Conservation (phyloP, 2,888 invertebrate genomes). For the Drosophila antonietae region DNA sequence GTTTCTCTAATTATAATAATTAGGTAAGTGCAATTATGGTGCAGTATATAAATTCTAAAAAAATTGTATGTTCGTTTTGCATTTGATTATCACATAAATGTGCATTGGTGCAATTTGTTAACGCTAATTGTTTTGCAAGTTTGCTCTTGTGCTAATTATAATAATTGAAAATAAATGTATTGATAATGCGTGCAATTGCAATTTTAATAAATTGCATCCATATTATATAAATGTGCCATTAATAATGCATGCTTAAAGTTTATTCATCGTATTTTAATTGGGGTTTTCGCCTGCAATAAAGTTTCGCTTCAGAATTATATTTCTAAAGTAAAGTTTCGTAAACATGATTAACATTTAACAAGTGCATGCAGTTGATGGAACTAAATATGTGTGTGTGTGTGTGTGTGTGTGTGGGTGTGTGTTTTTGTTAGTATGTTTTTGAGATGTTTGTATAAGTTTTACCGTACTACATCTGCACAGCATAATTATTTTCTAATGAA, state of each 20-base stretch:
- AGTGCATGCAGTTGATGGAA: constrained; percentile 33
- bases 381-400: constrained; percentile 10
- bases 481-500: constrained; percentile 62
- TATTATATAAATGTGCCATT: constrained; percentile 16
- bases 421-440: constrained; percentile 5
- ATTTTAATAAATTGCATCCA: constrained; percentile 37
- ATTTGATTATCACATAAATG: constrained; percentile 75
- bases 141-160: constrained; percentile 34
- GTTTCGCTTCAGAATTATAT: constrained; percentile 21
- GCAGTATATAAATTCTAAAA: constrained; percentile 52
- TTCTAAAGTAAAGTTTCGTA: constrained; percentile 11
- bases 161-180: constrained; percentile 48
- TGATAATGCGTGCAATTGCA: constrained; percentile 32
- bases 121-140: constrained; percentile 70
- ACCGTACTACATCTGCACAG: constrained; percentile 27
- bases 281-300: constrained; percentile 31
- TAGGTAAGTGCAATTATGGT: constrained; percentile 72
- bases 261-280: constrained; percentile 37
- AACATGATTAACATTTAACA: constrained; percentile 44
- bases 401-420: constrained; percentile 9
- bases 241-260: constrained; percentile 21
- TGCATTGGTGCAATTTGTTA: constrained; percentile 70
- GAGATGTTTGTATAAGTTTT: constrained; percentile 39
- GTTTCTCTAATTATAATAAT: constrained; percentile 18
- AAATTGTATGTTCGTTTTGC: constrained; percentile 47